Base-by-base conservation (phyloP, 1,140 invertebrate genomes). In the Ruditapes philippinarum region DNA sequence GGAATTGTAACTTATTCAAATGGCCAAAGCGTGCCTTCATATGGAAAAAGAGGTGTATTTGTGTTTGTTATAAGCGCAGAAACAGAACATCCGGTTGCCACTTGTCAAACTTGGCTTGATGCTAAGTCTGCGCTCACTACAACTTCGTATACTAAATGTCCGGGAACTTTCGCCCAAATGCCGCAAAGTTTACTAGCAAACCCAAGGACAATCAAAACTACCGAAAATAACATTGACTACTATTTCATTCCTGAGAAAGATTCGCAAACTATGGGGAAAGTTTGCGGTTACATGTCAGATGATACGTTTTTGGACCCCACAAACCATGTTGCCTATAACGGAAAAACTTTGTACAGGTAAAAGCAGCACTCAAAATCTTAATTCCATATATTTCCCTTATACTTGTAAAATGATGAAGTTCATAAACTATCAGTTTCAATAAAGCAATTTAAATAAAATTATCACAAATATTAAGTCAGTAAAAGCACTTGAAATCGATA, bases 301-400 rank as follows among this genome's bases (percentile, higher is more conserved):
- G 79, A 57, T 12, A 40, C 79, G 19, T 82, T 82, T 60, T 3
- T 73, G 19, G 38, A 68, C 45, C 42, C 42, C 14, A 14, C 36
- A 19, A 33, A 31, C 22, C 60, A 84, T 54, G 42, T 31, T 14
- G n/a, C 3, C 0, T n/a, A 57, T 28, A 28, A 51, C 31, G 81
- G 81, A 0, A 45, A n/a, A n/a, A 84, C 51, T 70, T 28, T 70
- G 14, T 68, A 73, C 62, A 84, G 62, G 81, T 84, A 33, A 40
- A 4, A 73, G n/a, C n/a, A n/a, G n/a, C n/a, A n/a, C n/a, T n/a
- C n/a, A n/a, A n/a, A n/a, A n/a, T n/a, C n/a, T n/a, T n/a, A n/a
- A n/a, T n/a, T n/a, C n/a, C n/a, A n/a, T n/a, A n/a, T n/a, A n/a
- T n/a, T n/a, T n/a, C n/a, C n/a, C n/a, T n/a, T n/a, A n/a, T n/a